Base-by-base conservation (phyloP, 1,140 invertebrate genomes). In the Oreohelix idahoensis region DNA sequence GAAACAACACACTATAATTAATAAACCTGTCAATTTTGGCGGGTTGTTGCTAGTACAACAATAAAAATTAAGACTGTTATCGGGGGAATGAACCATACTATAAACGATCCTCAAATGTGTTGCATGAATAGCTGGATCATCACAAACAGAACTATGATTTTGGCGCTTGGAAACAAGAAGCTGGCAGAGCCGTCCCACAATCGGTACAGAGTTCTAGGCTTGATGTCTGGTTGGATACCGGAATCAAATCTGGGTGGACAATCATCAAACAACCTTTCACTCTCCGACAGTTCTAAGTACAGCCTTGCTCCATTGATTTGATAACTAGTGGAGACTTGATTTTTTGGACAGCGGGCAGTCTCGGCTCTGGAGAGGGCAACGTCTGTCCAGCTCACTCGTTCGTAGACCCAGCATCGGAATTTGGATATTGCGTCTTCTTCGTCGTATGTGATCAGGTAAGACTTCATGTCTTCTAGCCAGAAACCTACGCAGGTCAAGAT, bases 351-450 rank as follows among this genome's bases (percentile, higher is more conserved):
- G 87, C 96, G 98, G 0, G 98, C 96, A 35, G 97, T 97, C 45
- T 98, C 94, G 23, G 97, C 95, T 92, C 97, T 95, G 4, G 97
- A 98, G 96, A 98, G 96, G 1, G 97, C 93, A 35, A 98, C 94
- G 84, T 96, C 94, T 89, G 98, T 99, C 85, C 98, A 94, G 94
- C 98, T 98, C 38, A 97, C 95, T 88, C 98, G 94, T 91, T 98
- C 97, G 93, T 99, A 99, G 0, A 98, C 97, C 98, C 98, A 99
- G 91, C 98, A 99, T 87, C 97, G 95, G 92, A 98, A 99, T 92
- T 96, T 97, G 26, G 97, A 98, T 87, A 97, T 96, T 0, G 98
- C 96, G 94, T 99, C 98, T 85, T 98, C 93, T 90, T 98, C 97
- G 92, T 99, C 98, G 91, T 97, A 99, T 0, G 98, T 99, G 83